Evolutionary conservation across 2,888 invertebrate genomes (phyloP), one percentile per base, ranked within the genome.

Genomic region (Athetis lepigone): DNA sequence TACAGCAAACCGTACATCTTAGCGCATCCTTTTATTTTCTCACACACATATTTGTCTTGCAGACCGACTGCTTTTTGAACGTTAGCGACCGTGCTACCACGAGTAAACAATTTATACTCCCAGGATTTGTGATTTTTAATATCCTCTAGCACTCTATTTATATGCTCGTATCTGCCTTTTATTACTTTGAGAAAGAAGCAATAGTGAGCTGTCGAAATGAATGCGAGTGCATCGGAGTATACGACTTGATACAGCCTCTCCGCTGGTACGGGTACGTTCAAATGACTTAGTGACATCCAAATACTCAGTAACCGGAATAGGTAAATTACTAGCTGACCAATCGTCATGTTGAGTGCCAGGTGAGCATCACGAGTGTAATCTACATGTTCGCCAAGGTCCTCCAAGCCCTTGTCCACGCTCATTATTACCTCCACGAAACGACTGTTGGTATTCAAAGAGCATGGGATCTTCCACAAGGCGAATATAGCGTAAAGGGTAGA

Each of bases 21-120:
- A 6, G 89, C 88, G 61, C 90, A 91, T 2, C 73, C 66, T 56
- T 81, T 86, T n/a, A 92, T 84, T 77, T 86, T 92, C 52, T 88
- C 84, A 46, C 85, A 83, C 25, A 88, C 60, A 29, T 80, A 79
- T 65, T 79, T 85, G 8, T 92, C 88, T 78, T 90, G 83, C 5
- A 87, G 66, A 45, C 77, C 65, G 11, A 63, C 61, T 5, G 81
- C 81, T 70, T 83, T 88, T 8, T 78, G 69, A 21, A 68, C 59
- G 27, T 84, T 83, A 6, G 57, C 57, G 1, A 69, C 40, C 49
- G 75, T 69, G 51, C 79, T 85, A 13, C 79, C 80, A 9, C 86
- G 82, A 2, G 85, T 64, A 46, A 84, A 85, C 18, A 88, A 66
- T 50, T 82, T 85, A 27, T 85, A 81, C 50, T 88, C 86, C 78